Conservation (phyloP, 1,140 invertebrate genomes). For the Trichonephila clavipes region DNA sequence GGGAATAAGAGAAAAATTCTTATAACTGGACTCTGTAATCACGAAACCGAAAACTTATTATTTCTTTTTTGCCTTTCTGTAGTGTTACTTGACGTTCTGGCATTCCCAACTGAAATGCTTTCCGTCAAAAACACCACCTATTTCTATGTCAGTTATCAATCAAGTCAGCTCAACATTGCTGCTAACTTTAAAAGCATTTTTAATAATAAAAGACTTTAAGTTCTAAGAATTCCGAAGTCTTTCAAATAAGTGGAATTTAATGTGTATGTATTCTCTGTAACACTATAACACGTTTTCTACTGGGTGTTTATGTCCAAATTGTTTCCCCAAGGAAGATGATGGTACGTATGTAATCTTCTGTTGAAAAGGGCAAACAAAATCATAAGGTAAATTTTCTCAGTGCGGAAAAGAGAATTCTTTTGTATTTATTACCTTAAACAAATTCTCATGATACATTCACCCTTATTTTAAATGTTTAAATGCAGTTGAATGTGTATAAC, state of each 20-base stretch:
- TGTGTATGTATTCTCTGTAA: neutral
- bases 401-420: no score
- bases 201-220: neutral
- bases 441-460: no score
- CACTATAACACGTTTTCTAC: neutral
- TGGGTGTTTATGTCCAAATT: neutral
- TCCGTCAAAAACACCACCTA: neutral
- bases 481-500: no score
- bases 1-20: neutral
- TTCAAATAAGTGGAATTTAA: neutral
- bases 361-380: no score
- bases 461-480: no score
- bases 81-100: neutral
- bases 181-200: neutral
- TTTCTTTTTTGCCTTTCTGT: neutral
- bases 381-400: no score
- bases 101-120: neutral
- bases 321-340: neutral
- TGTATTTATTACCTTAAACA: no score
- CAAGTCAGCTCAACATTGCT: neutral
- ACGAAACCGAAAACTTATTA: neutral
- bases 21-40: constrained; percentile 1
- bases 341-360: no score
- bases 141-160: neutral
- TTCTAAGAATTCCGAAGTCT: neutral